Evolutionary conservation across 1,140 invertebrate species (phyloP).

Genomic region (Tachypleus tridentatus): DNA sequence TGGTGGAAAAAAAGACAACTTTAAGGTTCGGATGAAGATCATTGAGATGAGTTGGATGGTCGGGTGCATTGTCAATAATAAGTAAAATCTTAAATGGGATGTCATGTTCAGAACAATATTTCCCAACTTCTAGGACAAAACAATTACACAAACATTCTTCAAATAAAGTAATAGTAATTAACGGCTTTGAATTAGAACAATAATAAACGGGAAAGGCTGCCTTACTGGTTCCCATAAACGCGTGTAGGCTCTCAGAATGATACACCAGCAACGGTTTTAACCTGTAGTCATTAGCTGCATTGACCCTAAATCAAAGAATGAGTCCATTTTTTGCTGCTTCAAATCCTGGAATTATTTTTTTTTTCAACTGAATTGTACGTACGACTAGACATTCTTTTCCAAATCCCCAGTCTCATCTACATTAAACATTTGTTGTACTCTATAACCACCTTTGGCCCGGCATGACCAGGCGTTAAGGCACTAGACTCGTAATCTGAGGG

Average conservation of each 20-base stretch:
- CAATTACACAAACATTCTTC: background rate
- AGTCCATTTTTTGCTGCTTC: slow-evolving; percentile 10
- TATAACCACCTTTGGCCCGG: too few relatives aligned
- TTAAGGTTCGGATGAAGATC: slow-evolving; percentile 27
- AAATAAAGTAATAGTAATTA: background rate
- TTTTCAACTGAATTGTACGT: slow-evolving; percentile 18
- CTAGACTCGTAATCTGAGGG: too few relatives aligned
- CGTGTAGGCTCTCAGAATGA: slow-evolving; percentile 19
- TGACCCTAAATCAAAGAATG: slow-evolving; percentile 10
- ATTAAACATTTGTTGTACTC: slow-evolving; percentile 12
- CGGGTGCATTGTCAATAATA: background rate
- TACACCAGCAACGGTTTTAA: slow-evolving; percentile 14
- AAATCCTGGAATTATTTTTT: slow-evolving; percentile 9
- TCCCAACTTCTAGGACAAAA: background rate
- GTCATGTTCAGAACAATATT: background rate
- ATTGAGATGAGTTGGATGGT: background rate
- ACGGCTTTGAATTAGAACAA: slow-evolving; percentile 6
- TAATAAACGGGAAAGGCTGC: slow-evolving; percentile 20
- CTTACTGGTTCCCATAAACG: slow-evolving; percentile 27
- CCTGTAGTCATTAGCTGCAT: slow-evolving; percentile 10
- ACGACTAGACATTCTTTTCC: slow-evolving; percentile 24
- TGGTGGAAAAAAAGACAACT: slow-evolving; percentile 33
- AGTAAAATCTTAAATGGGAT: slow-evolving; percentile 2
- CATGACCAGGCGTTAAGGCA: too few relatives aligned
- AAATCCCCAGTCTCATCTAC: slow-evolving; percentile 14